Evolutionary conservation across 2,888 invertebrate genomes (phyloP), one percentile per base, ranked within the genome.

Genomic region (Heliothis peltigera): DNA sequence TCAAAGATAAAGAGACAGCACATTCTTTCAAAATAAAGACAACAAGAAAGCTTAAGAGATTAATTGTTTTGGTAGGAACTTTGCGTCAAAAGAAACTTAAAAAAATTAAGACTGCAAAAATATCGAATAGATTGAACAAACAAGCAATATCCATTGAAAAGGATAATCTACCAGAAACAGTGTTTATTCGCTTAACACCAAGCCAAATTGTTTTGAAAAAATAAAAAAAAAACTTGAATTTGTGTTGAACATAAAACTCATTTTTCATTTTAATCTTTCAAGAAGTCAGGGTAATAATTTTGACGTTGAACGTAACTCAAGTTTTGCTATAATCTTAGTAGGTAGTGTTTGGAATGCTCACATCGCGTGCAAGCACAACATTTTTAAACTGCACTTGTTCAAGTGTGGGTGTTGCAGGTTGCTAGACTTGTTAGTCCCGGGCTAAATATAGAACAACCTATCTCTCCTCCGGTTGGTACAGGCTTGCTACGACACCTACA

Each of bases 361-460:
- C 25, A 58, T 58, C 21, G 32, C 47, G 28, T 47, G 47, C 44
- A 21, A 25, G 18, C 43, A 18, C 32, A 56, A 46, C 10, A 52
- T 51, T 54, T 42, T 46, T 43, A 46, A 7, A 55, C 15, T 56
- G 44, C 44, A 53, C 17, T 49, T 57, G n/a, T 32, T 60, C 10
- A 25, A 52, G 35, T 17, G 32, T 51, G 25, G 22, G 51, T 32
- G 64, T 47, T 35, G n/a, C 28, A 53, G 19, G 59, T 74, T 56
- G 68, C n/a, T 47, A 46, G 55, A 68, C 66, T 54, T 19, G 44
- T 42, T 22, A 63, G 21, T 74, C 44, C 42, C n/a, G 22, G 17
- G 18, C 64, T 64, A 74, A 69, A 72, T 56, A 69, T 72, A 72
- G 59, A 48, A 42, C 35, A 39, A 8, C 21, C 56, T 32, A 51